These are phyloP conservation scores for Oenanthe melanoleuca DNA, from an alignment of 2,113 vertebrate species.

Conservation along the genomic window DNA sequence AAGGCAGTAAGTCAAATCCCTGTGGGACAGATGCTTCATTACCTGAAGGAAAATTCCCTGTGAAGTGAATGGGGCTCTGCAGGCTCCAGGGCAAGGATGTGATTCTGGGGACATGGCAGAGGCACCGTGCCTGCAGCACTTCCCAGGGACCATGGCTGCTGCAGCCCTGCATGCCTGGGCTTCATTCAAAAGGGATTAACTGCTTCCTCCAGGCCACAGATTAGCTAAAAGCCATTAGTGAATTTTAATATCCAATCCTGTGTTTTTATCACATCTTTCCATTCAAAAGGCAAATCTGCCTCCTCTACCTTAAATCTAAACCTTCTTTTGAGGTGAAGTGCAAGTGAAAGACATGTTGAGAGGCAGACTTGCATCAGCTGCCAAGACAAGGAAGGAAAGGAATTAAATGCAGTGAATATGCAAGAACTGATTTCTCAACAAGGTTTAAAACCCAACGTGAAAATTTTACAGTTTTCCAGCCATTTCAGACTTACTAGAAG, in stretches of 20 bases:
- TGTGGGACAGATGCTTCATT: not conserved
- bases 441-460: conserved; percentile 47
- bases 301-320: not conserved
- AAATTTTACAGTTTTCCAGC: conserved; percentile 49
- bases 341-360: not conserved
- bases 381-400: conserved; percentile 48
- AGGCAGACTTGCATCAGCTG: not conserved
- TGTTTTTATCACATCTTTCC: not conserved
- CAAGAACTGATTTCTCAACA: conserved; percentile 32
- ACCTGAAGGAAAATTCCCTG: not conserved
- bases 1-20: not conserved
- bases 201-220: conserved; percentile 1
- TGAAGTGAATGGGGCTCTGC: not conserved
- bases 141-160: not conserved
- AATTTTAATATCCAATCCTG: not conserved
- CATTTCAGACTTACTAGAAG: conserved; percentile 38
- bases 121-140: not conserved
- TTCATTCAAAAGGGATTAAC: not conserved
- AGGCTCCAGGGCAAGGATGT: not conserved
- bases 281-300: not conserved
- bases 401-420: conserved; percentile 28
- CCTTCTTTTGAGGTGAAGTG: conserved; percentile 10
- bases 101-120: not conserved
- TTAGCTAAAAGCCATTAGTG: not conserved
- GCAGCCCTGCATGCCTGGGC: not conserved